These are phyloP conservation scores for Cottoperca gobio DNA, from an alignment of 2,797 vertebrate species.

Conservation along the genomic window DNA sequence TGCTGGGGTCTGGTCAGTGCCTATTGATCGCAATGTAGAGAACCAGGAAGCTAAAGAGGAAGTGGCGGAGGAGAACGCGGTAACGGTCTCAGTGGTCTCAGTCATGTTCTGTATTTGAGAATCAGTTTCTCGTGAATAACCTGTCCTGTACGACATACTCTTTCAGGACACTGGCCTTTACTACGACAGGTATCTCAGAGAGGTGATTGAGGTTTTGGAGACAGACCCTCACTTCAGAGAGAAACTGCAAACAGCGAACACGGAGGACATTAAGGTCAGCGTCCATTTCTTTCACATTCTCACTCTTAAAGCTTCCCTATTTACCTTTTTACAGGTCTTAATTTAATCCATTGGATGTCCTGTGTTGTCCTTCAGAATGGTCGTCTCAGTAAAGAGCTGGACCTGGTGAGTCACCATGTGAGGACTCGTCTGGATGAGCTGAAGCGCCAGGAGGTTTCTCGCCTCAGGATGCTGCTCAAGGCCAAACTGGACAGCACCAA, in stretches of 20 bases:
- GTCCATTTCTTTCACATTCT: neutral
- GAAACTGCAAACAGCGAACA: conserved; percentile 92
- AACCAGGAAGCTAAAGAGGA: conserved; percentile 73
- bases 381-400: conserved; percentile 91
- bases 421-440: conserved; percentile 92
- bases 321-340: neutral
- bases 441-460: conserved; percentile 93
- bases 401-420: conserved; percentile 92
- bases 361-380: conserved; percentile 82
- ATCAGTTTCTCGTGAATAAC: neutral
- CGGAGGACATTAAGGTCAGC: conserved; percentile 92
- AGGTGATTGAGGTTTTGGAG: conserved; percentile 94
- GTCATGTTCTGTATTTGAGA: neutral
- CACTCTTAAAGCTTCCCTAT: neutral
- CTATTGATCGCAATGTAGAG: conserved; percentile 80
- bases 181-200: conserved; percentile 92
- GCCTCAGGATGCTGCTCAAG: conserved; percentile 92
- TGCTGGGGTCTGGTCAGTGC: conserved; percentile 75
- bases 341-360: neutral
- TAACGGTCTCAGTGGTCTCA: conserved; percentile 24
- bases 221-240: conserved; percentile 93
- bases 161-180: conserved; percentile 92
- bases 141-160: neutral
- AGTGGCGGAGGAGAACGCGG: conserved; percentile 81
- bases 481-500: conserved; percentile 93